Conservation (phyloP, 2,113 vertebrate species). For the Planiliza haematocheilus region DNA sequence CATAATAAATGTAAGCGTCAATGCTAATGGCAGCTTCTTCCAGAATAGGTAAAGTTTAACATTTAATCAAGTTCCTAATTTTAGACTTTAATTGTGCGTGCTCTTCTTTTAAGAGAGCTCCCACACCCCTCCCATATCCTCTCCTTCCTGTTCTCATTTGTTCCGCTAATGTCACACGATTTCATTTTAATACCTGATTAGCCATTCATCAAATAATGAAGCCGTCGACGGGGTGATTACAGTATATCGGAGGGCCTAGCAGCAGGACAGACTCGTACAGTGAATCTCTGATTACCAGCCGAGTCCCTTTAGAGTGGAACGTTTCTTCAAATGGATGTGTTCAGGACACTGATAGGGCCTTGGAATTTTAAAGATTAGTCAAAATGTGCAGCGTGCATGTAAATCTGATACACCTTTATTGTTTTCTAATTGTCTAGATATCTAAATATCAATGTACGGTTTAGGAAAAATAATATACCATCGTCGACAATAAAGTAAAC, state of each 20-base stretch:
- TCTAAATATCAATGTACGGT: too few relatives aligned
- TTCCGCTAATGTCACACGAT: constrained; percentile 75
- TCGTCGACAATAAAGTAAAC: too few relatives aligned
- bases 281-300: constrained; percentile 44
- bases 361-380: background rate
- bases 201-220: constrained; percentile 82
- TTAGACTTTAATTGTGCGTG: constrained; percentile 81
- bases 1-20: constrained; percentile 68
- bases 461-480: too few relatives aligned
- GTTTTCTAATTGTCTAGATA: too few relatives aligned
- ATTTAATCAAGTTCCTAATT: constrained; percentile 86
- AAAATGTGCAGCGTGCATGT: background rate
- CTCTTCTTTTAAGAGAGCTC: constrained; percentile 73
- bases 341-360: background rate
- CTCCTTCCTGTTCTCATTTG: constrained; percentile 82
- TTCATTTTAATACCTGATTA: constrained; percentile 87
- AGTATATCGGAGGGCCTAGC: constrained; percentile 28
- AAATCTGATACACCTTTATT: background rate
- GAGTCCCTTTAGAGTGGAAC: background rate
- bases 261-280: constrained; percentile 25
- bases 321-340: background rate
- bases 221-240: constrained; percentile 58
- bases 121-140: constrained; percentile 53
- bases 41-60: constrained; percentile 83
- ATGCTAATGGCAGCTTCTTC: constrained; percentile 70